Evolutionary conservation across 1,140 invertebrate species (phyloP).

Genomic region (Brachionus angularis): DNA sequence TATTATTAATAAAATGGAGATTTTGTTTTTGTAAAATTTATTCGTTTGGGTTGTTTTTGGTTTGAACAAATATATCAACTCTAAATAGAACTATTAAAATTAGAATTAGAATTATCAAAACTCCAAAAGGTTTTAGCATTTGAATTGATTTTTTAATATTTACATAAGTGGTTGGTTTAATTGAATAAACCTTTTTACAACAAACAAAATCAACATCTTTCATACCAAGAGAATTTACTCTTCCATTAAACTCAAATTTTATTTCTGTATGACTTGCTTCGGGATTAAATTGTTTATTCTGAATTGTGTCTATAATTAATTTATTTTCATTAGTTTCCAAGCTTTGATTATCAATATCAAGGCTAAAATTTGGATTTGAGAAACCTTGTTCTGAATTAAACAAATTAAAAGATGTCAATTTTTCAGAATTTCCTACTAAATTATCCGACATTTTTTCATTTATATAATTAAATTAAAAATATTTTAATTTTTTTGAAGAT

Average conservation of each 20-base stretch:
- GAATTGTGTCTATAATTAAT: neutral
- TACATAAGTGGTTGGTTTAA: constrained; percentile 3
- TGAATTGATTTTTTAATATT: constrained; percentile 2
- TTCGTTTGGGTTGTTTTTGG: constrained; percentile 14
- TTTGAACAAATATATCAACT: constrained; percentile 34
- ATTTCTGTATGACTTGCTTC: no score
- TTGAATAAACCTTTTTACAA: neutral
- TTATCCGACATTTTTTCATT: no score
- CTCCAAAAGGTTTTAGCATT: constrained; percentile 7
- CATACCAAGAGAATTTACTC: neutral
- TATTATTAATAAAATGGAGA: no score
- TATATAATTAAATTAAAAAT: no score
- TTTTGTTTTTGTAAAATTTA: no score
- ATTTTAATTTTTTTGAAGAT: no score
- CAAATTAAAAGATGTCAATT: neutral
- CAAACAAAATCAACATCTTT: constrained; percentile 14
- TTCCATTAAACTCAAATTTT: neutral
- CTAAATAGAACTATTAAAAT: constrained; percentile 38
- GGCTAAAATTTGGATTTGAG: constrained; percentile 18
- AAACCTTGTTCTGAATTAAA: neutral
- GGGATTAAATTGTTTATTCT: neutral
- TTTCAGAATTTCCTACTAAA: neutral
- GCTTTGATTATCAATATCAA: neutral
- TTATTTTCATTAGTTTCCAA: neutral
- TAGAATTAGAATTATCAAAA: neutral